Evolutionary conservation across 2,888 invertebrate species (phyloP).

Genomic region (Neocrepidodera transversa): DNA sequence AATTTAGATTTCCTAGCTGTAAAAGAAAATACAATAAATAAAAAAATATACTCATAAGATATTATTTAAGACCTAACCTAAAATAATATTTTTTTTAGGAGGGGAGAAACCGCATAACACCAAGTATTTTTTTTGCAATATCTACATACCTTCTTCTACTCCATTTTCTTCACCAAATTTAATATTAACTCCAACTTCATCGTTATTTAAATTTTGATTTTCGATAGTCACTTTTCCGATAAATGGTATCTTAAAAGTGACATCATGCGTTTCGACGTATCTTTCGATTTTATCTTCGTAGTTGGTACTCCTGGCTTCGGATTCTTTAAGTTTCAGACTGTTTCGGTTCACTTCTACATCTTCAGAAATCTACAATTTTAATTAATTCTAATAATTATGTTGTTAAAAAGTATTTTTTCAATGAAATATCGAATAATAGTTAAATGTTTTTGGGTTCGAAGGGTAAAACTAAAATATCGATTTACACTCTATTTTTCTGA

Average conservation of each 20-base stretch:
- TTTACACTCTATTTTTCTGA: too few relatives aligned
- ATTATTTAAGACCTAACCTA: too few relatives aligned
- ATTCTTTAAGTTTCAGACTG: conserved; percentile 66
- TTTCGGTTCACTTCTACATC: conserved; percentile 66
- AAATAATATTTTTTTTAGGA: too few relatives aligned
- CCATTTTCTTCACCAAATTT: conserved; percentile 63
- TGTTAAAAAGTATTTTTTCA: not conserved
- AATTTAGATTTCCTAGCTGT: conserved; percentile 68
- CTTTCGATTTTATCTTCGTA: conserved; percentile 73
- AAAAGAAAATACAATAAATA: conserved; percentile 25
- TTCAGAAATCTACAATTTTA: conserved; percentile 37
- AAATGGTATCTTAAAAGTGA: conserved; percentile 77
- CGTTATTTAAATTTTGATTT: conserved; percentile 76
- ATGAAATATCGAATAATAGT: too few relatives aligned
- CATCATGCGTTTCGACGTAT: conserved; percentile 78
- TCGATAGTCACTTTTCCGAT: conserved; percentile 77
- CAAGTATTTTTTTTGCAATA: too few relatives aligned
- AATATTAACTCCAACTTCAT: conserved; percentile 76
- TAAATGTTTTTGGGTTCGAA: too few relatives aligned
- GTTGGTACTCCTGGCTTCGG: conserved; percentile 60
- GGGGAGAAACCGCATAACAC: too few relatives aligned
- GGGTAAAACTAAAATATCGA: too few relatives aligned
- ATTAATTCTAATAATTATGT: conserved; percentile 5
- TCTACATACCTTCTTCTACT: conserved; percentile 51
- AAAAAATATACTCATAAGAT: too few relatives aligned